phyloP scores from a whole-genome alignment of 1,140 invertebrate genomes.

The Helicorthomorpha holstii region DNA sequence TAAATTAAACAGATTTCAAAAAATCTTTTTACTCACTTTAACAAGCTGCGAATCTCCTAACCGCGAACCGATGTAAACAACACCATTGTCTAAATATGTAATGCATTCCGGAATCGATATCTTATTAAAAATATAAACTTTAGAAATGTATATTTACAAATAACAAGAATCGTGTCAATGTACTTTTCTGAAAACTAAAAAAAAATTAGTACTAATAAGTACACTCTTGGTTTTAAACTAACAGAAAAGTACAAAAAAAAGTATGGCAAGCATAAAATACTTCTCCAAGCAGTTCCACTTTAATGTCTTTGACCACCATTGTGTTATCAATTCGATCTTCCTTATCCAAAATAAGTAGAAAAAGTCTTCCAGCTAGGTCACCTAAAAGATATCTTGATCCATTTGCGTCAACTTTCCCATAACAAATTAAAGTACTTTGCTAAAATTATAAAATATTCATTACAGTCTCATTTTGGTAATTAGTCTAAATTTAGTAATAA shows the following conservation, averaged over 20 bases:
- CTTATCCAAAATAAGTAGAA: slow-evolving; percentile 87
- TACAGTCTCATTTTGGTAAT: slow-evolving; percentile 5
- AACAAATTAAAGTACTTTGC: slow-evolving; percentile 90
- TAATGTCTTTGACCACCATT: slow-evolving; percentile 67
- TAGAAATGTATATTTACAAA: no score
- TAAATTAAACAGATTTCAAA: no score
- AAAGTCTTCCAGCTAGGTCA: slow-evolving; percentile 85
- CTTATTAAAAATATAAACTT: no score
- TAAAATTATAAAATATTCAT: slow-evolving; percentile 21
- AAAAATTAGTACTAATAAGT: no score
- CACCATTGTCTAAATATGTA: slow-evolving; percentile 97
- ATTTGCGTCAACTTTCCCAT: slow-evolving; percentile 78
- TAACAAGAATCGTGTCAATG: no score
- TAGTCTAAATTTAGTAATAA: slow-evolving; percentile 6
- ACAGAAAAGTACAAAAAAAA: slow-evolving; percentile 1
- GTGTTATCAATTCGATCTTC: slow-evolving; percentile 60
- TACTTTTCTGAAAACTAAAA: no score
- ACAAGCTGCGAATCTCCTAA: slow-evolving; percentile 93
- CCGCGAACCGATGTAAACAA: slow-evolving; percentile 90
- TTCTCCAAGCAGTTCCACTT: slow-evolving; percentile 74
- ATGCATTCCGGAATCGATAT: slow-evolving; percentile 95
- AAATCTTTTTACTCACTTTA: slow-evolving; percentile 35
- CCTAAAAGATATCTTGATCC: slow-evolving; percentile 84
- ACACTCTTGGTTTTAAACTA: no score
- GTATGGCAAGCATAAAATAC: slow-evolving; percentile 15